A percentile compares a stretch with the other conserved stretches of the same genome.
Conservation (phyloP, 2,888 invertebrate species). For the Callimorpha dominula region DNA sequence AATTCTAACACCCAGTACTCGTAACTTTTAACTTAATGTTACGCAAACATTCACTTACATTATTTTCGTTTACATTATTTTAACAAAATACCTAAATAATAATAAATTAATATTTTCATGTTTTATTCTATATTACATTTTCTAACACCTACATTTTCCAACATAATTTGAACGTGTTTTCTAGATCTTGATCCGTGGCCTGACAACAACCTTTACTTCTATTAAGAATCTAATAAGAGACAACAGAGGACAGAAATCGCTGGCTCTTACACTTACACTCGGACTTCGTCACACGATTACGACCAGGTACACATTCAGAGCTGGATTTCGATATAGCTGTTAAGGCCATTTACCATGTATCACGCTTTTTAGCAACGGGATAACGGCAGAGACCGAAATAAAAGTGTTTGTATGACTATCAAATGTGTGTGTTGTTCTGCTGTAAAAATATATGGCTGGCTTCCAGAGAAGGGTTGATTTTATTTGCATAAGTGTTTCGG, state of each 20-base stretch:
- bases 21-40: too few relatives aligned
- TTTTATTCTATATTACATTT: too few relatives aligned
- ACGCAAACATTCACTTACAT: too few relatives aligned
- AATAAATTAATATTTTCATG: too few relatives aligned
- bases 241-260: constrained; percentile 27
- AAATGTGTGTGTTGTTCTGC: constrained; percentile 37
- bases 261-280: constrained; percentile 35
- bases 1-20: too few relatives aligned
- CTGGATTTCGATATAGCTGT: constrained; percentile 78
- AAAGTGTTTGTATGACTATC: constrained; percentile 58
- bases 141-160: too few relatives aligned
- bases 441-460: constrained; percentile 46
- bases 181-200: too few relatives aligned
- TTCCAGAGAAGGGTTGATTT: constrained; percentile 24
- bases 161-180: too few relatives aligned
- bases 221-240: not conserved
- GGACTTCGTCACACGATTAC: constrained; percentile 61
- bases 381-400: constrained; percentile 62
- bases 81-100: too few relatives aligned
- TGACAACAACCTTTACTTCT: not conserved
- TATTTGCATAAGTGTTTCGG: constrained; percentile 24
- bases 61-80: too few relatives aligned
- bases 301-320: constrained; percentile 76
- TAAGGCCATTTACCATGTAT: constrained; percentile 70
- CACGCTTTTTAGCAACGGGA: constrained; percentile 56